phyloP scores from a whole-genome alignment of 1,140 invertebrate species.

The Pseudomyrmex sp. region DNA sequence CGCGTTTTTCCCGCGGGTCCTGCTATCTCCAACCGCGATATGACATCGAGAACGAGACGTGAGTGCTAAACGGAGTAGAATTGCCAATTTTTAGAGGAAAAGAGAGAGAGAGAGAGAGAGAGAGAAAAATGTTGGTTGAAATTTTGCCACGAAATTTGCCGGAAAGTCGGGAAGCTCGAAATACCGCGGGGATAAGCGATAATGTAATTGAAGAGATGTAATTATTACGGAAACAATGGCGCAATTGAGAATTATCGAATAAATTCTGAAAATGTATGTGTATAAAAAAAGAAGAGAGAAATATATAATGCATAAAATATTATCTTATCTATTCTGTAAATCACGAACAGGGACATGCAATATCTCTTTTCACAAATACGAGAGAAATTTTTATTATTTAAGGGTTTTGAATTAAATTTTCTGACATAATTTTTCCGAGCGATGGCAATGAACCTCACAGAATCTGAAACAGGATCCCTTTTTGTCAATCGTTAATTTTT shows the following conservation, averaged over 20 bases:
- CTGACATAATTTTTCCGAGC: too few species aligned
- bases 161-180: background rate
- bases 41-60: slow-evolving; percentile 47
- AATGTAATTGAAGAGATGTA: background rate
- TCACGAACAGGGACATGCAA: too few species aligned
- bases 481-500: slow-evolving; percentile 25
- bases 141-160: slow-evolving; percentile 2
- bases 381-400: too few species aligned
- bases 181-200: background rate
- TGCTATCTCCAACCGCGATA: slow-evolving; percentile 40
- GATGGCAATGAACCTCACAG: too few species aligned
- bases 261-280: too few species aligned
- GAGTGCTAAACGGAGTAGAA: slow-evolving; percentile 23
- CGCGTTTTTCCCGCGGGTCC: slow-evolving; percentile 35
- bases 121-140: background rate
- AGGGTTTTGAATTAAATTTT: too few species aligned
- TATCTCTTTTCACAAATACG: too few species aligned
- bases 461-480: background rate
- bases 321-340: too few species aligned
- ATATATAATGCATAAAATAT: too few species aligned
- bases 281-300: too few species aligned
- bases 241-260: too few species aligned
- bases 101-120: background rate
- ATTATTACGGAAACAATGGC: too few species aligned
- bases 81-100: slow-evolving; percentile 30